A percentile compares a stretch with the other conserved stretches of the same genome.
phyloP scores from a whole-genome alignment of 2,888 invertebrate species.

The Caenorhabditis sp. region DNA sequence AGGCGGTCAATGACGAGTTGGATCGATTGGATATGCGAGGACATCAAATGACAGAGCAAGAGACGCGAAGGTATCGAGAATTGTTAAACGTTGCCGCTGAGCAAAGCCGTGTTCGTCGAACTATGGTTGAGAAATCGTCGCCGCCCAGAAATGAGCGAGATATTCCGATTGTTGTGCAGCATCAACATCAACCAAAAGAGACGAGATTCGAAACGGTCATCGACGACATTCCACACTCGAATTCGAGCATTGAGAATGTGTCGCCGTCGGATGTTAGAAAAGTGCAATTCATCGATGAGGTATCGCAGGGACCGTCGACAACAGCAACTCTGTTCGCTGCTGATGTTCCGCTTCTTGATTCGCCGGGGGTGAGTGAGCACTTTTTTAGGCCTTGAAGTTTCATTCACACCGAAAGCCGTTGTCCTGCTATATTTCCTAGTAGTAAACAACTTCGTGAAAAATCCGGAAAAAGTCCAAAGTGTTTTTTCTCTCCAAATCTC shows the following conservation, averaged over 20 bases:
- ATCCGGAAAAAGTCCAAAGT: neutral
- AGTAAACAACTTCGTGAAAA: no score
- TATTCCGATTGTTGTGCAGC: slow-evolving; percentile 26
- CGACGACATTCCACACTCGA: slow-evolving; percentile 52
- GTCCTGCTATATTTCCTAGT: no score
- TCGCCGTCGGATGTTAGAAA: slow-evolving; percentile 48
- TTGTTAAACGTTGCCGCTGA: slow-evolving; percentile 31
- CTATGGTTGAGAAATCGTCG: slow-evolving; percentile 14
- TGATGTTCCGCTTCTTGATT: slow-evolving; percentile 37
- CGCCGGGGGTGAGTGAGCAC: slow-evolving; percentile 30
- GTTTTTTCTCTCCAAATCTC: neutral
- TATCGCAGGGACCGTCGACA: slow-evolving; percentile 17
- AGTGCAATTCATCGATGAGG: slow-evolving; percentile 56
- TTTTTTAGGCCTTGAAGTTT: neutral
- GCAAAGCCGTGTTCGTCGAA: slow-evolving; percentile 19
- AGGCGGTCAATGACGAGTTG: slow-evolving; percentile 58
- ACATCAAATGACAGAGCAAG: slow-evolving; percentile 49
- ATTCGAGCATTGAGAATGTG: slow-evolving; percentile 43
- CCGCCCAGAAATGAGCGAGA: slow-evolving; percentile 13
- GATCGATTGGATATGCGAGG: slow-evolving; percentile 56
- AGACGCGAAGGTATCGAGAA: slow-evolving; percentile 43
- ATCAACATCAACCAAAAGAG: slow-evolving; percentile 2
- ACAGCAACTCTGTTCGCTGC: slow-evolving; percentile 18
- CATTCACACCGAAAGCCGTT: no score
- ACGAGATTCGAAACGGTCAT: slow-evolving; percentile 49